phyloP scores from a whole-genome alignment of 1,140 invertebrate species.

The Eubasilissa regina region DNA sequence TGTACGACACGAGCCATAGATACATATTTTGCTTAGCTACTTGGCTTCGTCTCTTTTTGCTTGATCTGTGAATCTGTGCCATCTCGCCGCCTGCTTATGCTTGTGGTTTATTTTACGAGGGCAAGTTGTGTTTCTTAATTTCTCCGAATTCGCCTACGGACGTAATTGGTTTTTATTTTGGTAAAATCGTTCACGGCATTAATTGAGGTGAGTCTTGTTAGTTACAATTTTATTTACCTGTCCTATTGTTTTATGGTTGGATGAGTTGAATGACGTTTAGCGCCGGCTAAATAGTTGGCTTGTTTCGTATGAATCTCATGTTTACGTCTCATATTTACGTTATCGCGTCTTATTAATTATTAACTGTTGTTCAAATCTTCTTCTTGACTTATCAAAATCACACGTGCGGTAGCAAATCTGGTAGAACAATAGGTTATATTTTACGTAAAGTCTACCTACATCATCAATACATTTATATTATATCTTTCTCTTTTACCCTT shows the following conservation, averaged over 20 bases:
- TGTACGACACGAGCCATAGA: too few species aligned
- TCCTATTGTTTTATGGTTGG: background rate
- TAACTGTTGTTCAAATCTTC: background rate
- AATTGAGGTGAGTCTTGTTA: background rate
- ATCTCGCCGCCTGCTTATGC: background rate
- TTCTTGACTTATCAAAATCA: background rate
- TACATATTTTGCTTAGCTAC: too few species aligned
- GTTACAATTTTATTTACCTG: background rate
- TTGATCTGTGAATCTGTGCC: background rate
- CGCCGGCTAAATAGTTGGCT: background rate
- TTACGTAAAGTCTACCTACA: slow-evolving; percentile 28
- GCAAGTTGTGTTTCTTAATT: background rate
- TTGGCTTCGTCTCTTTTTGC: too few species aligned
- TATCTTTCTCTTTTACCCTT: too few species aligned
- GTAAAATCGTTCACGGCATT: background rate
- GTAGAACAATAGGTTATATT: slow-evolving; percentile 19
- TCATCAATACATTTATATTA: background rate
- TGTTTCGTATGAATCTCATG: background rate
- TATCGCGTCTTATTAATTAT: background rate
- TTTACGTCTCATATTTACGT: background rate
- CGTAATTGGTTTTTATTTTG: slow-evolving; percentile 6
- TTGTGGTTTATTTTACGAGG: background rate
- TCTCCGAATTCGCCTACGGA: slow-evolving; percentile 1
- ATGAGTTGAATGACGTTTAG: slow-evolving; percentile 3
- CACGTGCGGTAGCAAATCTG: background rate